Conservation (phyloP, 2,888 invertebrate species). For the Ormyrus rosae region DNA sequence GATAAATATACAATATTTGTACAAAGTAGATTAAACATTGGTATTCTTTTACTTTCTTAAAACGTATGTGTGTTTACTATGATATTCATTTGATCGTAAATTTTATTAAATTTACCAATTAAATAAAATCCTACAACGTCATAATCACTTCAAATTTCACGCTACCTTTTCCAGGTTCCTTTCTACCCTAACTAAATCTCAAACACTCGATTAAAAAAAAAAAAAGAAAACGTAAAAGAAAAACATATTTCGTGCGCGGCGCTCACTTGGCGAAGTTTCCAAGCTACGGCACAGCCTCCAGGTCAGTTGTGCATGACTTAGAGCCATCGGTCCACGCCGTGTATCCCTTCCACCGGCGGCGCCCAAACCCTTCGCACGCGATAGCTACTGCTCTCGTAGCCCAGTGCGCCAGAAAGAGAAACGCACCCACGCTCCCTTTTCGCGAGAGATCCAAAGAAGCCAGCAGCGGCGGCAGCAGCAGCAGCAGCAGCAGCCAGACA, state of each 20-base stretch:
- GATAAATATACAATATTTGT: no score
- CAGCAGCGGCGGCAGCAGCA: background rate
- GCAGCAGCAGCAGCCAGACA: no score
- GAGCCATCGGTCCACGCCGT: slow-evolving; percentile 32
- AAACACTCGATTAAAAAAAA: slow-evolving; percentile 15
- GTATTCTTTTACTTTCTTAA: no score
- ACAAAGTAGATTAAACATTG: no score
- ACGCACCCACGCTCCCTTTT: background rate
- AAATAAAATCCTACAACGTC: slow-evolving; percentile 11
- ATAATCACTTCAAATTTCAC: slow-evolving; percentile 12
- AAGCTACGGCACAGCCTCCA: slow-evolving; percentile 41
- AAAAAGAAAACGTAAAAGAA: background rate
- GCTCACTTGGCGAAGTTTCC: background rate
- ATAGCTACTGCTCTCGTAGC: background rate
- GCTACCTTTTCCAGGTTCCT: slow-evolving; percentile 3
- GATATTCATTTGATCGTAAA: background rate
- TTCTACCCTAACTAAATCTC: slow-evolving; percentile 32
- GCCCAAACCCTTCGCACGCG: background rate
- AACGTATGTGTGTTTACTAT: no score
- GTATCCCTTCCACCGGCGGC: background rate
- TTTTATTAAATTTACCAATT: background rate
- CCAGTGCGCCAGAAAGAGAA: slow-evolving; percentile 3
- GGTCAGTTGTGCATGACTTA: slow-evolving; percentile 53
- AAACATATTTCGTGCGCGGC: background rate
- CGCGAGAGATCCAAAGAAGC: background rate